Base-by-base conservation (phyloP, 2,888 invertebrate genomes). In the Labia minor region DNA sequence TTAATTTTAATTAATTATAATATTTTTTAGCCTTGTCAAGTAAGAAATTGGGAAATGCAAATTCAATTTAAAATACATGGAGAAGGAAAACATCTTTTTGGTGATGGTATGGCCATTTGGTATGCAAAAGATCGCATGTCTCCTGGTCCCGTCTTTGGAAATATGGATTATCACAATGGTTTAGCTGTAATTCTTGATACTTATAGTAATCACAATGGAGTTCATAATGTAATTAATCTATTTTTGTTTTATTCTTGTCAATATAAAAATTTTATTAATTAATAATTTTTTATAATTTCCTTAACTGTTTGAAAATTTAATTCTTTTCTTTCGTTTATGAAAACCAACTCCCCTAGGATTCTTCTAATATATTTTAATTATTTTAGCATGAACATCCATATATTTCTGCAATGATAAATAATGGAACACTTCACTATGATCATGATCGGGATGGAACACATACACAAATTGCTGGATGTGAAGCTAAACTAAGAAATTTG, bases 391-490 rank as follows among this genome's bases (percentile, higher is more conserved):
- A 93, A 75, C 98, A 99, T 82, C 99, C 99, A 0, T 99, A 93
- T 78, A 88, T 99, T 73, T 97, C 97, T 66, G 95, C 93, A 1
- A 99, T 98, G 97, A 85, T 99, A 1, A 97, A 95, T 78, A 98
- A 99, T 79, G 99, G 99, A 16, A 83, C 90, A 1, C 81, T 94
- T 69, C 89, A 90, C 76, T 99, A 99, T 78, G 99, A 99, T 79
- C 99, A 99, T 78, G 99, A 99, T 76, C 82, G 92, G 62, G 99
- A 99, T 80, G 99, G 99, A 63, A 98, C 98, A 0, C 96, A 96
- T 77, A 98, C 98, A 0, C 94, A 97, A 78, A 78, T 99, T 14
- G 90, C 95, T 16, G 99, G 99, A 21, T 99, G 99, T 79, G 95
- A 97, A 78, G 92, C 93, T 8, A 93, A 95, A 76, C 92, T 99